Base-by-base conservation (phyloP, 2,113 vertebrate genomes). In the Petromus typicus region DNA sequence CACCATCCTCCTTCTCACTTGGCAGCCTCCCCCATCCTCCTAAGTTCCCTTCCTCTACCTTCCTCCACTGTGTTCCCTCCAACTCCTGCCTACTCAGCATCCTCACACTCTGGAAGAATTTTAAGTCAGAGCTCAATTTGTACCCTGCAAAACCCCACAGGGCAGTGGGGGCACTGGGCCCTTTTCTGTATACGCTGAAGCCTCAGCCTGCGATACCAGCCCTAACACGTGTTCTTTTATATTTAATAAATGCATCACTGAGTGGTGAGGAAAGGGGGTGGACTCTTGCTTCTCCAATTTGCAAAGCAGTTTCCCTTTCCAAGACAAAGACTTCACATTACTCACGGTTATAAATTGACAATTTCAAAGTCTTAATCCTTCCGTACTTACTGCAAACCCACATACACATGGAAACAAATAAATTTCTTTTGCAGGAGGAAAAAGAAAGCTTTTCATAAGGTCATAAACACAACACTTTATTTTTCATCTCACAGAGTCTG, bases 331-430 rank as follows among this genome's bases (percentile, higher is more conserved):
- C 69, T 84, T 84, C 59, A 3, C 59, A 79, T 96, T 66, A 91
- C 87, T 97, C 93, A 69, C 0, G 10, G 93, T 78, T 94, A 94
- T 91, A 96, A 96, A 96, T 94, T 9, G 40, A 80, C 95, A 93
- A 89, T 69, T 94, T 85, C 91, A 92, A 92, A 96, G 89, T 84
- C 85, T 96, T 95, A 96, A 95, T 96, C 94, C 89, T 95, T 86
- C 84, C 59, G 22, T 83, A 76, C 88, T 96, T 95, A 82, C 87
- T n/a, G 64, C 63, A 96, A 96, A 92, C 54, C 84, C 85, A 37
- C 57, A 71, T 59, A 66, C 40, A 45, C 59, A 11, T 2, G 3
- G 71, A 95, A 95, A 97, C 95, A 97, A 96, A 92, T 95, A 95
- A 18, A 73, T 90, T 97, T 94, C 92, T 75, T 96, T 95, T 91